Conservation (phyloP, 1,140 invertebrate genomes). For the Anastrepha obliqua region DNA sequence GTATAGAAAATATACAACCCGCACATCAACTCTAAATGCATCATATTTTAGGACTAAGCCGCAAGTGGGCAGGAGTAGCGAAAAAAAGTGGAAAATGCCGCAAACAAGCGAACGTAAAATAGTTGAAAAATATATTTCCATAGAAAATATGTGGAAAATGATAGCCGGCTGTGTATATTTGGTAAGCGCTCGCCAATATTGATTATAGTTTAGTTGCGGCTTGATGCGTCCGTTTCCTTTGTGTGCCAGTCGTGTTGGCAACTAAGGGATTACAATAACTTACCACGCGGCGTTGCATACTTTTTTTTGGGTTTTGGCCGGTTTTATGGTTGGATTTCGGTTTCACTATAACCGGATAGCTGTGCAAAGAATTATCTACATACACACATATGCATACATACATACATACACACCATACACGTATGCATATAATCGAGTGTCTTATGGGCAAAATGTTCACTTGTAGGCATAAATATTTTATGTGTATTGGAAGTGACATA, state of each 20-base stretch:
- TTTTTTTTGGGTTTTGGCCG: background rate
- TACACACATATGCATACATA: background rate
- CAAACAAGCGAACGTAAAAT: background rate
- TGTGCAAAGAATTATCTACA: background rate
- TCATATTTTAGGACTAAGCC: background rate
- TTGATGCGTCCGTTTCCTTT: too few species aligned
- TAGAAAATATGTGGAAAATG: too few species aligned
- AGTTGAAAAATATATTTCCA: background rate
- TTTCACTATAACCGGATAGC: too few species aligned
- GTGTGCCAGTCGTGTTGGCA: background rate
- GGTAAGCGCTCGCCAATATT: too few species aligned
- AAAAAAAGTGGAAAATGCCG: background rate
- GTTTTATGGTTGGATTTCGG: background rate
- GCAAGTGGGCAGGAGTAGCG: background rate
- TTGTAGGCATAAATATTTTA: background rate
- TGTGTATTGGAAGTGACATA: background rate
- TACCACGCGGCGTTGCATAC: background rate
- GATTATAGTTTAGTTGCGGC: too few species aligned
- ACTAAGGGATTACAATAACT: background rate
- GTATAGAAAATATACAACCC: too few species aligned
- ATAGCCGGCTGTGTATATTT: too few species aligned
- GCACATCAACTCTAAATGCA: background rate
- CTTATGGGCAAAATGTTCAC: background rate
- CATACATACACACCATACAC: background rate
- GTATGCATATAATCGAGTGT: background rate